Evolutionary conservation across 2,797 vertebrate genomes (phyloP).

Genomic region (Cephalopachus bancanus): DNA sequence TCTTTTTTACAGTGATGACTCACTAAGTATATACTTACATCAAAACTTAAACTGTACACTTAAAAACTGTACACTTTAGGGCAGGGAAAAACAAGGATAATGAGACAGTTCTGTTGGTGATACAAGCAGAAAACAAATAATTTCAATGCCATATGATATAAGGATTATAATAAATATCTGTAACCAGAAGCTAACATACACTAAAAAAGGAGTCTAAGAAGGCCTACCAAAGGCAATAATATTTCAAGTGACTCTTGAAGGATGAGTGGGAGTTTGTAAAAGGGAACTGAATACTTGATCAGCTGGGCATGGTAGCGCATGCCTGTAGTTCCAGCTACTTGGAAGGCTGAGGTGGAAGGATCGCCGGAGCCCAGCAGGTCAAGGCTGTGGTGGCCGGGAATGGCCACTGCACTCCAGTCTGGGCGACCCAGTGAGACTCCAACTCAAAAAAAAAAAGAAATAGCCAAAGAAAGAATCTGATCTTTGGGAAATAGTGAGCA

Average conservation of each 20-base stretch:
- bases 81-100: conserved; percentile 41
- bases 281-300: not conserved
- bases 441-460: conserved; percentile 23
- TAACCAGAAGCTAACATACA: not conserved
- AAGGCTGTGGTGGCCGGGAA: too few relatives aligned
- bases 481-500: not conserved
- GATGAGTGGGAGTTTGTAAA: not conserved
- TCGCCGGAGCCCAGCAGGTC: too few relatives aligned
- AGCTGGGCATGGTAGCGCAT: too few relatives aligned
- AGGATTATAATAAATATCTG: not conserved
- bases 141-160: not conserved
- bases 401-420: too few relatives aligned
- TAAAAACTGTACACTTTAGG: not conserved
- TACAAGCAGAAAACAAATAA: not conserved
- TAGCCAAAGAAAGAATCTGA: not conserved
- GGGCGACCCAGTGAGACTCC: not conserved
- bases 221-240: not conserved
- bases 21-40: not conserved
- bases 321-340: too few relatives aligned
- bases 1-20: not conserved
- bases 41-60: not conserved
- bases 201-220: not conserved
- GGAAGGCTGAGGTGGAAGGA: too few relatives aligned
- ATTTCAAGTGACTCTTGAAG: not conserved
- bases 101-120: not conserved